Percentiles rank a stretch among this genome's conserved stretches.
Evolutionary conservation across 2,888 invertebrate genomes (phyloP).

Genomic region (Monopis laevigella): DNA sequence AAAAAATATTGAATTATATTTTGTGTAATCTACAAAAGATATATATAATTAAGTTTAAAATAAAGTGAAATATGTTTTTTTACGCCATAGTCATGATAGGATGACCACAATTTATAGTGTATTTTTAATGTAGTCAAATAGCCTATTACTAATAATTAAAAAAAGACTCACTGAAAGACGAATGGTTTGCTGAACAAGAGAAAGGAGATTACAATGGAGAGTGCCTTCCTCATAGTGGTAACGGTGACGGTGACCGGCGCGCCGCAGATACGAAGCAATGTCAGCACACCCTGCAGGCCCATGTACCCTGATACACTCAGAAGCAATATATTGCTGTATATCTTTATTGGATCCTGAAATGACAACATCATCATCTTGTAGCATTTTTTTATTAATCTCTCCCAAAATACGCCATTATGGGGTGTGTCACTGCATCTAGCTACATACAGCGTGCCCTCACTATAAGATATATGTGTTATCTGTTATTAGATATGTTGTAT

Average conservation of each 20-base stretch:
- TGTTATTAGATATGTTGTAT: too few relatives aligned
- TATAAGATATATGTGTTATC: too few relatives aligned
- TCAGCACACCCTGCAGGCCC: conserved; percentile 93
- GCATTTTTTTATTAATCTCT: neutral
- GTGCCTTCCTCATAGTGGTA: conserved; percentile 88
- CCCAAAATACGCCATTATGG: too few relatives aligned
- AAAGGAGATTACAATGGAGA: conserved; percentile 93
- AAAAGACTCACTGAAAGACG: conserved; percentile 81
- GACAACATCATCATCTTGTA: neutral
- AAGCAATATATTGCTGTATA: conserved; percentile 85
- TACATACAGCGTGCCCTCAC: too few relatives aligned
- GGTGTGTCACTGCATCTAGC: too few relatives aligned
- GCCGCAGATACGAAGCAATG: conserved; percentile 87
- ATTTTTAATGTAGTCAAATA: too few relatives aligned
- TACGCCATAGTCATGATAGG: too few relatives aligned
- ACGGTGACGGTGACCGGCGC: conserved; percentile 95
- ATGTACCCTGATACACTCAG: conserved; percentile 92
- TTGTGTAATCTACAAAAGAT: neutral
- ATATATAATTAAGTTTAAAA: too few relatives aligned
- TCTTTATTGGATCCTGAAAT: conserved; percentile 72
- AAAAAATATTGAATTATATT: conserved; percentile 11
- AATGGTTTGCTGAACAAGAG: conserved; percentile 94
- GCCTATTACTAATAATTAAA: neutral
- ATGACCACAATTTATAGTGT: too few relatives aligned
- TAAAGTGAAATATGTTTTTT: too few relatives aligned